These are phyloP conservation scores for Theristicus caerulescens DNA, from an alignment of 2,113 vertebrate genomes.

Conservation along the genomic window DNA sequence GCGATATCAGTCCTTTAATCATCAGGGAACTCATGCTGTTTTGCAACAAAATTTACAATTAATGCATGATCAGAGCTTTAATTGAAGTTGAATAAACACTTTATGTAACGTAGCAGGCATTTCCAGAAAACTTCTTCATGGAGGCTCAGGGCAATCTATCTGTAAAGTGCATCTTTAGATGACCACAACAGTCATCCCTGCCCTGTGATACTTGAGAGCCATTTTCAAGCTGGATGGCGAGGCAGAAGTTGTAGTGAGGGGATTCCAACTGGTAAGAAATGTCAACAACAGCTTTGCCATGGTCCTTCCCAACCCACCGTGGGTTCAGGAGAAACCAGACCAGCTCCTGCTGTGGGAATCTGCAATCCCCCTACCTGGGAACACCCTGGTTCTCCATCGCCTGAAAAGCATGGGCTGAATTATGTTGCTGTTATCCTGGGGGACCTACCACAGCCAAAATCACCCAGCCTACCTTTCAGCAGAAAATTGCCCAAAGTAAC, in stretches of 20 bases:
- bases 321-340: not conserved
- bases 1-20: not conserved
- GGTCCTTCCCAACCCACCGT: not conserved
- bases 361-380: not conserved
- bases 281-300: not conserved
- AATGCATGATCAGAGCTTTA: not conserved
- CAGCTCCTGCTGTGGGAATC: not conserved
- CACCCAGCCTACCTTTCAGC: not conserved
- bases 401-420: not conserved
- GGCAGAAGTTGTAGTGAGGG: not conserved
- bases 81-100: not conserved
- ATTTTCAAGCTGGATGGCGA: not conserved
- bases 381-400: not conserved
- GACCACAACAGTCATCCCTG: not conserved
- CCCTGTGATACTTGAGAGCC: not conserved
- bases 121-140: not conserved
- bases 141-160: not conserved
- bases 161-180: not conserved
- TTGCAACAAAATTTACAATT: not conserved
- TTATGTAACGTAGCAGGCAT: not conserved
- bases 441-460: not conserved
- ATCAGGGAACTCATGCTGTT: not conserved
- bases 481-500: not conserved
- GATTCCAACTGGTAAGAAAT: not conserved
- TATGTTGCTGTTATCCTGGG: not conserved